Conservation (phyloP, 2,888 invertebrate species). For the Oithona nana region DNA sequence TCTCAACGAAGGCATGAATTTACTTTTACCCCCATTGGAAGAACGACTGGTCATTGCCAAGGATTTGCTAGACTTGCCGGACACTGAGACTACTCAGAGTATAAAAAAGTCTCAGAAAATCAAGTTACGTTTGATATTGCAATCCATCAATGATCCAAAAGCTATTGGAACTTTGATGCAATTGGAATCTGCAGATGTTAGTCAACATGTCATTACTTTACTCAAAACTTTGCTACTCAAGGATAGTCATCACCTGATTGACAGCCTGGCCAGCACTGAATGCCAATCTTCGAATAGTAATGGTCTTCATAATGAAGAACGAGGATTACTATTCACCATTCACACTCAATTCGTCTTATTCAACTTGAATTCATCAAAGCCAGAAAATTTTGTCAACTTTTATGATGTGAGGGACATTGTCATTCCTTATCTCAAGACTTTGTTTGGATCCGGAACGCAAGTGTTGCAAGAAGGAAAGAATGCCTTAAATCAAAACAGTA, state of each 20-base stretch:
- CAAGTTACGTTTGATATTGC: neutral
- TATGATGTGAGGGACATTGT: neutral
- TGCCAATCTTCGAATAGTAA: no score
- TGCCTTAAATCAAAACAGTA: neutral
- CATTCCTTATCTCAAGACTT: neutral
- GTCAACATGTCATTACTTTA: neutral
- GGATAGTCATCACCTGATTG: neutral
- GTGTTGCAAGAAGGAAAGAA: neutral
- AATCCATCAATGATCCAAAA: conserved; percentile 5
- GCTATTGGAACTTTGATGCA: neutral
- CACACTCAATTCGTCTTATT: neutral
- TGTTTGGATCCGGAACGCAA: neutral
- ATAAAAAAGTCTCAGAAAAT: neutral
- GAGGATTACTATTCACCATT: neutral
- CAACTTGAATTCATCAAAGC: neutral
- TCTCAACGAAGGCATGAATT: neutral
- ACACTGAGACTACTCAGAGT: no score
- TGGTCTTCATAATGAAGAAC: neutral
- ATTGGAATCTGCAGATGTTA: neutral
- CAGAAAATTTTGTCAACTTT: no score
- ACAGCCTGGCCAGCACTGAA: neutral
- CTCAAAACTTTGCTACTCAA: neutral
- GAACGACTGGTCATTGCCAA: neutral
- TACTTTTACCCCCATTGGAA: neutral
- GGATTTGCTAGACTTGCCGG: neutral